Evolutionary conservation across 2,113 vertebrate genomes (phyloP).

Genomic region (Larimichthys crocea): DNA sequence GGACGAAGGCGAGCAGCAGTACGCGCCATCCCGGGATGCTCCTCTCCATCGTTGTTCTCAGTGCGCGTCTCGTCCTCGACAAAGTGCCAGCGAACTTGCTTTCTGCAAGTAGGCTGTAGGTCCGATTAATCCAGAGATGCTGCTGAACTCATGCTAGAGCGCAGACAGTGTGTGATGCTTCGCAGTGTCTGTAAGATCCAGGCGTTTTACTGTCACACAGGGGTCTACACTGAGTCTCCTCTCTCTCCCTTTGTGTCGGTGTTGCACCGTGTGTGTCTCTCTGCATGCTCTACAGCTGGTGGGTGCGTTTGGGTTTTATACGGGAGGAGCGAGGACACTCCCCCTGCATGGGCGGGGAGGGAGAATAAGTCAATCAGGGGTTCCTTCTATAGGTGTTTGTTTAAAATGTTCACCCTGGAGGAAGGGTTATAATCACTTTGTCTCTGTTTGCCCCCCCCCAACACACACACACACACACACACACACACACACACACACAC

Average conservation of each 20-base stretch:
- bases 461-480: not conserved
- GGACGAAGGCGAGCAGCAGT: constrained; percentile 52
- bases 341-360: constrained; percentile 58
- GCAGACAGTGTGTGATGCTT: not conserved
- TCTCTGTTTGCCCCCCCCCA: constrained; percentile 22
- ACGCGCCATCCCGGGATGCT: constrained; percentile 61
- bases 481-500: constrained; percentile 1
- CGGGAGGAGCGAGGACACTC: constrained; percentile 62
- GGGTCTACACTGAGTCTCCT: not conserved
- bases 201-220: constrained; percentile 9
- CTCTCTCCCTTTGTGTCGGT: constrained; percentile 36
- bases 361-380: constrained; percentile 58
- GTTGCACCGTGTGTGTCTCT: not conserved
- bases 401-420: constrained; percentile 73
- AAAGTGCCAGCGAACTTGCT: constrained; percentile 67
- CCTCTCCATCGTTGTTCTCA: constrained; percentile 58
- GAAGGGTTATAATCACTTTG: constrained; percentile 63
- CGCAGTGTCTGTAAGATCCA: not conserved
- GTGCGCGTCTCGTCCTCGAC: constrained; percentile 12
- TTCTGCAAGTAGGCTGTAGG: constrained; percentile 55
- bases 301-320: constrained; percentile 87
- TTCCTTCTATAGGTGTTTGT: constrained; percentile 83
- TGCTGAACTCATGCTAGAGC: constrained; percentile 51
- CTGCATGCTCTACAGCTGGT: constrained; percentile 7
- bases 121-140: constrained; percentile 43